Evolutionary conservation across 2,113 vertebrate genomes (phyloP), one percentile per base, ranked within the genome.

Genomic region (Lophura nycthemera): DNA sequence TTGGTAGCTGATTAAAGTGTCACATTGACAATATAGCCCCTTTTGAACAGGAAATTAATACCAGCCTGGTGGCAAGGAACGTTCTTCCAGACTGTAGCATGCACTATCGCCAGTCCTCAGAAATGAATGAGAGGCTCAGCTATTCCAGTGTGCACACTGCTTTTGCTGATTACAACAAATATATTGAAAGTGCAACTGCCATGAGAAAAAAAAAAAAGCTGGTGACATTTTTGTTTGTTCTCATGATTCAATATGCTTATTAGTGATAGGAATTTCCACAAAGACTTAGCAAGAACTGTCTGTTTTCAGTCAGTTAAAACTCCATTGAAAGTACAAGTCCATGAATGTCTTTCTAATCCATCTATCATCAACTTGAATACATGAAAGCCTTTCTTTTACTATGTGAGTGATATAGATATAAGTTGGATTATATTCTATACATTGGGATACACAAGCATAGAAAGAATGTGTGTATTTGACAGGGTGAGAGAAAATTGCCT

Each of bases 31-130:
- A 97, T 89, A 89, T 83, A 97, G 97, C 78, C 92, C 95, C 95
- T 96, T 98, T 98, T 97, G 97, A 98, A 96, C 97, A 97, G 97
- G 97, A 98, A 98, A 98, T 98, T 97, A 98, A 97, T 96, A 97
- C 93, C 95, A 97, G 95, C 91, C 93, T 94, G 89, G 89, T 96
- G 94, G 95, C 96, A 95, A 97, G 96, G 84, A 97, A 92, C 47
- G 70, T 95, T 96, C 86, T 94, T 96, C 89, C 72, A 90, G 87
- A 50, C 86, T 91, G 74, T 94, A 83, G 76, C 77, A 77, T 54
- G 8, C 85, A 78, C 92, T 94, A 71, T 97, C 88, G 30, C 91
- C 91, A 87, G 34, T 93, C 56, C 92, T 93, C 89, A 96, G 93
- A 88, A 95, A 86, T 88, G 83, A 82, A 79, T 85, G 65, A 61